These are phyloP conservation scores for Tragelaphus imberbis DNA, from an alignment of 2,113 vertebrate genomes.

Conservation along the genomic window DNA sequence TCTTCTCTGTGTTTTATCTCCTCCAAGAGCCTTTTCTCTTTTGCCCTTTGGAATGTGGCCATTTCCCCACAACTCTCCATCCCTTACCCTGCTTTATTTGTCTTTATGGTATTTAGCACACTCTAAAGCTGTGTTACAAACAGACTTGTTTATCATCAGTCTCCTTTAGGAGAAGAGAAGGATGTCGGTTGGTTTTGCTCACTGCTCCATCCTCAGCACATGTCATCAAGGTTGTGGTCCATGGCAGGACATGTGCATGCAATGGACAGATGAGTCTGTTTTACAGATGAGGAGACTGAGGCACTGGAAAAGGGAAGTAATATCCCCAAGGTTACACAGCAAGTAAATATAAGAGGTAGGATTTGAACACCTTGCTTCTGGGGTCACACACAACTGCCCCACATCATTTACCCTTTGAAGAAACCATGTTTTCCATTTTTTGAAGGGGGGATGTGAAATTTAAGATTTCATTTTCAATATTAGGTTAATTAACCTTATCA, in stretches of 20 bases:
- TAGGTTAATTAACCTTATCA: neutral
- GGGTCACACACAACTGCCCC: neutral
- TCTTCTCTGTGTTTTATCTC: neutral
- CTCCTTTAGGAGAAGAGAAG: neutral
- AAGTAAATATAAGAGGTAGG: neutral
- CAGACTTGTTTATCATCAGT: neutral
- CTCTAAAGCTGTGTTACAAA: neutral
- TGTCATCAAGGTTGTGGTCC: neutral
- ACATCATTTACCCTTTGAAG: neutral
- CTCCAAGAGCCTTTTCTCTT: neutral
- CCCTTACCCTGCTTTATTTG: neutral
- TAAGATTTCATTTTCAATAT: neutral
- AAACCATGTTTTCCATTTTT: neutral
- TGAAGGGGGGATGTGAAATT: neutral
- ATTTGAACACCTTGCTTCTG: neutral
- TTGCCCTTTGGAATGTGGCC: neutral
- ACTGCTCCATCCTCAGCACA: neutral
- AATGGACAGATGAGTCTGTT: neutral
- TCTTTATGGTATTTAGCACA: neutral
- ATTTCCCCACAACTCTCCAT: neutral
- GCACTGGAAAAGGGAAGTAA: neutral
- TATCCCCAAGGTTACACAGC: neutral
- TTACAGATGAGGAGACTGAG: neutral
- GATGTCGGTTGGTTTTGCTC: neutral
- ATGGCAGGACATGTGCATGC: neutral